Conservation (phyloP, 2,797 vertebrate species). For the Ctenopoma multispine region DNA sequence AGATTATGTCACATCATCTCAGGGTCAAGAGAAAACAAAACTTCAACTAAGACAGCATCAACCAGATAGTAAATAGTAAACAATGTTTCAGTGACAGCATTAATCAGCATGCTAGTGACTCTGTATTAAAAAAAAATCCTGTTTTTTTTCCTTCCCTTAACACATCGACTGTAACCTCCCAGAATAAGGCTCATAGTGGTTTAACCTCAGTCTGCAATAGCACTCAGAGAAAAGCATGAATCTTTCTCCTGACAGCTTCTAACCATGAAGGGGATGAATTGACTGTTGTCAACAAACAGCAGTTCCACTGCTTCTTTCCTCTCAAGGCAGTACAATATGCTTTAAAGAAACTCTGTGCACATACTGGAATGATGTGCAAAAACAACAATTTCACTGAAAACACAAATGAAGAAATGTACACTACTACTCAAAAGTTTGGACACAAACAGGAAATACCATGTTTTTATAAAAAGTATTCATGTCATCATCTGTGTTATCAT, state of each 20-base stretch:
- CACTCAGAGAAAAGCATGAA: slow-evolving; percentile 47
- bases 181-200: slow-evolving; percentile 35
- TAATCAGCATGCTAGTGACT: not conserved
- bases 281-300: slow-evolving; percentile 65
- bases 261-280: slow-evolving; percentile 54
- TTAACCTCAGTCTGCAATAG: slow-evolving; percentile 48
- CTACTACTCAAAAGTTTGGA: no score
- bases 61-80: slow-evolving; percentile 7
- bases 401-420: slow-evolving; percentile 13
- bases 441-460: no score
- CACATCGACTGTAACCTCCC: slow-evolving; percentile 22
- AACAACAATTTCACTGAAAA: slow-evolving; percentile 34
- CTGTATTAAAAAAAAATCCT: not conserved
- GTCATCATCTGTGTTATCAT: no score
- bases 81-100: slow-evolving; percentile 20
- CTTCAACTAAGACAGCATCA: not conserved
- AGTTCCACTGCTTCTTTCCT: slow-evolving; percentile 44
- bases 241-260: slow-evolving; percentile 57
- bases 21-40: slow-evolving; percentile 6
- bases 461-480: no score
- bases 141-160: slow-evolving; percentile 18
- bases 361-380: slow-evolving; percentile 10
- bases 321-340: slow-evolving; percentile 46
- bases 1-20: not conserved
- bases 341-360: slow-evolving; percentile 30